Base-by-base conservation (phyloP, 2,113 vertebrate species). In the Crocuta crocuta region DNA sequence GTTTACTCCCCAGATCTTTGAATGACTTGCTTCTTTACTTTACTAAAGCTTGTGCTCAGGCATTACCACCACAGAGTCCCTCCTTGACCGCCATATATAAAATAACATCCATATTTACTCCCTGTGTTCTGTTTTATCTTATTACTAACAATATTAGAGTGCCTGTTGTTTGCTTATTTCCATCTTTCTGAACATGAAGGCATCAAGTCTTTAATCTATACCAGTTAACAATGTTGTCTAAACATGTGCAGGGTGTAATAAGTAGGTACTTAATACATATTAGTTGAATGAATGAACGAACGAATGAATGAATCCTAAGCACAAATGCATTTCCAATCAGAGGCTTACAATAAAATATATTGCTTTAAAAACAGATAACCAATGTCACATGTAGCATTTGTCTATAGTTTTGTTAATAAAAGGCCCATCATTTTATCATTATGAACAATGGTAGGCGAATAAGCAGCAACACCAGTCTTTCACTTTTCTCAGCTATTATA, bases 331-430 rank as follows among this genome's bases (percentile, higher is more conserved):
- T 90, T 78, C 78, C 2, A 76, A 35, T 17, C 79, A 92, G 23
- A 23, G 33, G 6, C 1, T 16, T 82, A 17, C 2, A 74, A 50
- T 79, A 95, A 31, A 63, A 7, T 5, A 39, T 17, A 2, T 78
- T 26, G 43, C 26, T 50, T 17, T 70, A 85, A 89, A 93, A 2
- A 55, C 5, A 97, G 23, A 82, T 85, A 91, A 74, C 5, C 11
- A 84, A 79, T n/a, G 0, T 68, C 65, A 80, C 5, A 33, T 31
- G 6, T 55, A 70, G 9, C 21, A 84, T 88, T 78, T 89, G 15
- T 83, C 45, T 96, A 13, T 33, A 95, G 68, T 95, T 97, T 79
- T 98, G 19, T 71, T 94, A 96, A 81, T 39, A 39, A 94, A 97
- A 96, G 80, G n/a, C 0, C 1, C 58, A 95, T 94, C 16, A n/a